Conservation (phyloP, 2,888 invertebrate species). For the Sarcophaga subvicina region DNA sequence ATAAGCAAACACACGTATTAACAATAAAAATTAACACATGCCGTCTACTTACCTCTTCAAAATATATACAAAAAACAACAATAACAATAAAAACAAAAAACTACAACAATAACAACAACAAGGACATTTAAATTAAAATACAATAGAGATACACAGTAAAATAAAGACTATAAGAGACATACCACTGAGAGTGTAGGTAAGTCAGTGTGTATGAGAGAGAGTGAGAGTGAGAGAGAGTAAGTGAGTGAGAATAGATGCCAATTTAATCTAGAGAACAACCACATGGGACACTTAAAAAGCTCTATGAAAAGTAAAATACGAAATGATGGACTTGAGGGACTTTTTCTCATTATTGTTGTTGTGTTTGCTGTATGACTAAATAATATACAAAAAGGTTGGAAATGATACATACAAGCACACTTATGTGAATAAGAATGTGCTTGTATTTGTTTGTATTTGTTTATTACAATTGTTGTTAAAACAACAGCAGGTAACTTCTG, state of each 20-base stretch:
- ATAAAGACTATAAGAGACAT: conserved; percentile 35
- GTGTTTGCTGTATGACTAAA: neutral
- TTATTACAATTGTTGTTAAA: conserved; percentile 9
- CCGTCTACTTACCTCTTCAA: too few species aligned
- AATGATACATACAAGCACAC: neutral
- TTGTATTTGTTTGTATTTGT: neutral
- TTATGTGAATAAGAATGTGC: neutral
- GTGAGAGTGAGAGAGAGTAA: conserved; percentile 68
- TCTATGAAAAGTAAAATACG: conserved; percentile 55
- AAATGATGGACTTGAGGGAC: conserved; percentile 63
- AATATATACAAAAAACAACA: conserved; percentile 27
- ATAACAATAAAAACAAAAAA: conserved; percentile 30
- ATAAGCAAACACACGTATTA: too few species aligned
- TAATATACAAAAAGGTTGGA: too few species aligned
- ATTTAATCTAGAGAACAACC: conserved; percentile 79
- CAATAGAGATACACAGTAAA: neutral
- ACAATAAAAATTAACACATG: too few species aligned
- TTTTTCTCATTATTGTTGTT: neutral
- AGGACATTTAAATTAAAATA: conserved; percentile 53
- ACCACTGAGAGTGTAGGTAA: too few species aligned
- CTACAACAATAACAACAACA: conserved; percentile 41
- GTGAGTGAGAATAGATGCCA: conserved; percentile 76
- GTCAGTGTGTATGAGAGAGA: neutral
- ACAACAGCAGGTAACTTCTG: conserved; percentile 68
- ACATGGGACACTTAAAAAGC: conserved; percentile 78